A percentile compares a stretch with the other conserved stretches of the same genome.
Conservation (phyloP, 1,140 invertebrate species). For the Bombus cullumanus region DNA sequence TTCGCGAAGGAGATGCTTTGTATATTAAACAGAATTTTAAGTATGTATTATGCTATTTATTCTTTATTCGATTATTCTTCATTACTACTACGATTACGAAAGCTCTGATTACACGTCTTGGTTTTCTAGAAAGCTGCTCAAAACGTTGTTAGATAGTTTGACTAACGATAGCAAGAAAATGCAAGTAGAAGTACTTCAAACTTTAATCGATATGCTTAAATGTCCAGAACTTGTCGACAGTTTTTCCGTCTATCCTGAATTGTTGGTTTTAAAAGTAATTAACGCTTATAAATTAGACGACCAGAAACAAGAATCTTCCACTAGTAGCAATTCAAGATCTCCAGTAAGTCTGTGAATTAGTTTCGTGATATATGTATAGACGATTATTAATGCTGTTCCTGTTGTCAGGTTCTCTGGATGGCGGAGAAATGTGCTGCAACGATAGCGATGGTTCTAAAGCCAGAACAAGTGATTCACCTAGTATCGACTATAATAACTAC, state of each 20-base stretch:
- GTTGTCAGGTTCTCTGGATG: constrained; percentile 76
- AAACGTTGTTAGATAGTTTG: constrained; percentile 89
- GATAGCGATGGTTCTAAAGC: constrained; percentile 89
- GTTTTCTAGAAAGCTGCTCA: constrained; percentile 86
- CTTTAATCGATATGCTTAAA: constrained; percentile 91
- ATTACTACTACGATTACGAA: not conserved
- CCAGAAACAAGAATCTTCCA: constrained; percentile 69
- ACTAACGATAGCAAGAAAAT: constrained; percentile 87
- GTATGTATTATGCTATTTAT: constrained; percentile 68
- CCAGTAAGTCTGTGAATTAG: constrained; percentile 77
- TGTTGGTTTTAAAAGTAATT: constrained; percentile 93
- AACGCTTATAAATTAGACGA: constrained; percentile 88
- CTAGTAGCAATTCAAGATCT: constrained; percentile 72
- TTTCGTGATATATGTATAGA: not conserved
- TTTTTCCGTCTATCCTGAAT: constrained; percentile 93
- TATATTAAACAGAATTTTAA: constrained; percentile 84
- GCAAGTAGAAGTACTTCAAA: constrained; percentile 89
- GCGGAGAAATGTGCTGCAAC: constrained; percentile 88
- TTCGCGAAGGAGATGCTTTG: constrained; percentile 76
- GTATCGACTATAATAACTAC: constrained; percentile 93
- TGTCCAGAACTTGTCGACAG: constrained; percentile 88
- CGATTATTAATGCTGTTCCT: not conserved
- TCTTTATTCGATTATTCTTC: not conserved
- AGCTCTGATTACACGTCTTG: not conserved
- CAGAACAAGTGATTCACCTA: constrained; percentile 87